Base-by-base conservation (phyloP, 2,113 vertebrate genomes). In the Egretta garzetta region DNA sequence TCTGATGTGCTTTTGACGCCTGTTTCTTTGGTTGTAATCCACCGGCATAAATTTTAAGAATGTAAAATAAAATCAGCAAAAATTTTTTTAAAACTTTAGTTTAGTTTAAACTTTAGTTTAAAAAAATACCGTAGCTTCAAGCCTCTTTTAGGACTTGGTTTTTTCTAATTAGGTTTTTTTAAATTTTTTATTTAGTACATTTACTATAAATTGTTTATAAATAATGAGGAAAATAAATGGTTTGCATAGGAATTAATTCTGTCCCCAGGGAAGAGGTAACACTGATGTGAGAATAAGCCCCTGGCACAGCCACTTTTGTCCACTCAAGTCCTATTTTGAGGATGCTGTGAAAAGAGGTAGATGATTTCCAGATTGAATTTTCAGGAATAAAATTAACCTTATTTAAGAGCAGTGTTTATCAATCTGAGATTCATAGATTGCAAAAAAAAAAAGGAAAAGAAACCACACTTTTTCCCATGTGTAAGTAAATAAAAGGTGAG, bases 241-340 rank as follows among this genome's bases (percentile, higher is more conserved):
- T 80, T 90, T 93, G 50, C 66, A 82, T 55, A 47, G 49, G 52
- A 93, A 76, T 95, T 41, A 91, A 89, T 94, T 94, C 73, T 73
- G 10, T 94, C 20, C 39, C 50, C 26, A 37, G 26, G 53, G 74
- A 11, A 7, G 37, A 76, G 30, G 49, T 95, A 75, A 41, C 58
- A 70, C 0, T 1, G 32, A 49, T 90, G 64, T 47, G 59, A 94
- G 45, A 95, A 64, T 79, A 89, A 91, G 70, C n/a, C 16, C 2
- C 64, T 96, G 59, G 45, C 86, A 59, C 17, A 84, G 52, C 56
- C 73, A 52, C 26, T 91, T 91, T 14, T 66, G 86, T 76, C 74
- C 37, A 70, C 58, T 93, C 23, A 68, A 77, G 27, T 83, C 14
- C 22, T 88, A 3, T 89, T 82, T 80, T 41, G 47, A 93, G 60